phyloP scores from a whole-genome alignment of 2,888 invertebrate species.

The Exocentrus adspersus region DNA sequence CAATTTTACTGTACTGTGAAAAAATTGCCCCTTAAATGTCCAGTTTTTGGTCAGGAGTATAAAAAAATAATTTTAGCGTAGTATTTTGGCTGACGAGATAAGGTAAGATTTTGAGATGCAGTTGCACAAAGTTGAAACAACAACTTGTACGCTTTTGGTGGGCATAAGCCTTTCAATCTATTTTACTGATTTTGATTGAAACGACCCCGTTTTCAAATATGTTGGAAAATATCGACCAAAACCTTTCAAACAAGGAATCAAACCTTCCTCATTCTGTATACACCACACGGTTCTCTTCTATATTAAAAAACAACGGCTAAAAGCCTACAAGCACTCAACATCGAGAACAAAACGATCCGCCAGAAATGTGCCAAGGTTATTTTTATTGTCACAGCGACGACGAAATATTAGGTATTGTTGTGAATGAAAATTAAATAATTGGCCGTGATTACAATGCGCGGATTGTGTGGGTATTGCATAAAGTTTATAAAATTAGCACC shows the following conservation, averaged over 20 bases:
- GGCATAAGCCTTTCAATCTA: too few relatives aligned
- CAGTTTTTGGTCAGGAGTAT: too few relatives aligned
- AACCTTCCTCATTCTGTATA: background rate
- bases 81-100: too few relatives aligned
- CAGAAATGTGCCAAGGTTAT: conserved; percentile 53
- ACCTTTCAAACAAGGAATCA: background rate
- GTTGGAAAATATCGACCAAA: too few relatives aligned
- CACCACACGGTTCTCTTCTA: conserved; percentile 15
- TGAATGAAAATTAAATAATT: conserved; percentile 49
- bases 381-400: conserved; percentile 47
- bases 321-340: conserved; percentile 33
- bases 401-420: conserved; percentile 49
- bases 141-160: too few relatives aligned
- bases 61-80: too few relatives aligned
- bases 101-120: too few relatives aligned
- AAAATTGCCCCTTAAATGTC: too few relatives aligned
- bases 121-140: too few relatives aligned
- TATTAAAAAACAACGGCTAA: conserved; percentile 29
- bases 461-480: conserved; percentile 44
- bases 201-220: too few relatives aligned
- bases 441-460: conserved; percentile 42
- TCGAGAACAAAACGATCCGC: conserved; percentile 43
- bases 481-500: conserved; percentile 25
- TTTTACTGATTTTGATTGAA: too few relatives aligned
- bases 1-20: conserved; percentile 15